Evolutionary conservation across 1,140 invertebrate genomes (phyloP), one percentile per base, ranked within the genome.

Genomic region (Eufriesea mexicana): DNA sequence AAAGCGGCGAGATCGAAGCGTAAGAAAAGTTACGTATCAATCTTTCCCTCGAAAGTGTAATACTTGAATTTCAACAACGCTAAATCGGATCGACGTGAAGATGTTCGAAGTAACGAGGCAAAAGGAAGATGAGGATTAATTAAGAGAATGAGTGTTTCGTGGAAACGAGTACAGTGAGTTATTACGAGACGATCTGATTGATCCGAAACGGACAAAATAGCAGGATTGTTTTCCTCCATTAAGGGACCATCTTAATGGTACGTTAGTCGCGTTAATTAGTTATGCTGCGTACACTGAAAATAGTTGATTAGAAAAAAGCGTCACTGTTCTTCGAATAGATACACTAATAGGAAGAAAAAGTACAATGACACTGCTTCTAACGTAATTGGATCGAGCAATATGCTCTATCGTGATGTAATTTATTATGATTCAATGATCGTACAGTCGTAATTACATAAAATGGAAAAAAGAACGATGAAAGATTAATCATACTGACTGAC

Each of bases 231-330:
- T 25, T 51, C 4, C 45, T 62, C 35, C 42, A 16, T 59, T 51
- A 68, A 67, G 25, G 10, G 23, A 42, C 67, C 23, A 35, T 76
- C 59, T 67, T 80, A 74, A 80, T 55, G 79, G 49, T 74, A 80
- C 35, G 35, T 64, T 74, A 47, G 59, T 12, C n/a, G 49, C 70
- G 70, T 51, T 80, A 80, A 80, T 80, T 80, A 80, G 45, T 80
- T 47, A n/a, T 61, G 20, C 57, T 51, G 16, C 49, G 14, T 1
- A 62, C 23, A 45, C 42, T 9, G 57, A 25, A 64, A 47, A 47
- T 18, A 28, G 4, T 42, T 9, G 35, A 54, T 47, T 64, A 35
- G 16, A 55, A n/a, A 0, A 72, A 67, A 42, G 14, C 2, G 42
- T 57, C 61, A 28, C n/a, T 18, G 2, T 42, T 47, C 51, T 76